Evolutionary conservation across 2,888 invertebrate species (phyloP).

Genomic region (Hydraecia micacea): DNA sequence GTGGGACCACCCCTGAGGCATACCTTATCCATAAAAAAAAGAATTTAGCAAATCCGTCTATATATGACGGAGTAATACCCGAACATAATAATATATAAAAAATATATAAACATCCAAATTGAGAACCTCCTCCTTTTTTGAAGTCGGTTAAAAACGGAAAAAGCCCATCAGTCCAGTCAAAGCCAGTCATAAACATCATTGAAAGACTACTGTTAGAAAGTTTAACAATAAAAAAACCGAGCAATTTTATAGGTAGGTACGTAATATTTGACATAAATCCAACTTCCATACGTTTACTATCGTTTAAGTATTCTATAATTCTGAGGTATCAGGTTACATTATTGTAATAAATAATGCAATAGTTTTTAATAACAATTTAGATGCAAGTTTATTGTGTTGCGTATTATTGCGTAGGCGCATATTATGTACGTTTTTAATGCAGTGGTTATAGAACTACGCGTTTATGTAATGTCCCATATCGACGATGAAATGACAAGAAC

Average conservation of each 20-base stretch:
- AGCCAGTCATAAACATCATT: not conserved
- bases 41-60: no score
- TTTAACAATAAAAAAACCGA: not conserved
- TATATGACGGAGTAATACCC: no score
- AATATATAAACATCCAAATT: no score
- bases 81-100: no score
- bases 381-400: slow-evolving; percentile 50
- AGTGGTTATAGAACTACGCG: slow-evolving; percentile 10
- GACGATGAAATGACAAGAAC: no score
- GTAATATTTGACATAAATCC: slow-evolving; percentile 20
- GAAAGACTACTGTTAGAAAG: slow-evolving; percentile 11
- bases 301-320: slow-evolving; percentile 50
- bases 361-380: slow-evolving; percentile 54
- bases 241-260: not conserved
- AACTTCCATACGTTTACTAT: slow-evolving; percentile 38
- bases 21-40: no score
- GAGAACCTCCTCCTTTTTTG: no score
- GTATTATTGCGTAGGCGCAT: slow-evolving; percentile 51
- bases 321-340: slow-evolving; percentile 49
- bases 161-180: not conserved
- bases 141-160: no score
- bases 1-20: no score
- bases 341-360: slow-evolving; percentile 55
- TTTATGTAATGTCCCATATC: not conserved
- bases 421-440: slow-evolving; percentile 29